Percentiles rank a stretch among this genome's conserved stretches.
These are phyloP conservation scores for Garrulus glandarius DNA, from an alignment of 2,797 vertebrate genomes.

Conservation along the genomic window DNA sequence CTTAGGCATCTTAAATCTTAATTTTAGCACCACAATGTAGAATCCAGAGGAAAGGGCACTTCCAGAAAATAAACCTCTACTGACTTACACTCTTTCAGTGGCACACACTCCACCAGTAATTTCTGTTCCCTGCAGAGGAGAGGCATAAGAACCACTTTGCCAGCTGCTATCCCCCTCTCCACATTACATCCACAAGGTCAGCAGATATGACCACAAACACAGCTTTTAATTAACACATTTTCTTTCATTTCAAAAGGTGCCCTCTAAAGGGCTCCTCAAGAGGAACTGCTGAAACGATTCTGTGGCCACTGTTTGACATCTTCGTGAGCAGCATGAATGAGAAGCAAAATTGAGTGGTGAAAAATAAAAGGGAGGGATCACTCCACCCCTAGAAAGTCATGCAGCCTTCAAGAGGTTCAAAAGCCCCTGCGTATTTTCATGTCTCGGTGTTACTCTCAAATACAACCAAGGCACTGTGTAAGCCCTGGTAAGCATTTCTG, in stretches of 20 bases:
- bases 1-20: neutral
- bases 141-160: neutral
- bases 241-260: neutral
- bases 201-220: neutral
- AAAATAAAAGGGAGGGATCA: neutral
- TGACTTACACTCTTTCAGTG: neutral
- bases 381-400: neutral
- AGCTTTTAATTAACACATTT: neutral
- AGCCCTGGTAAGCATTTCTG: neutral
- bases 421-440: accelerated
- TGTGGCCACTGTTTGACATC: neutral
- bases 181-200: neutral
- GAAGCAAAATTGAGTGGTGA: neutral
- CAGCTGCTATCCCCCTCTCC: neutral
- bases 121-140: neutral
- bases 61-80: neutral
- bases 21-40: neutral
- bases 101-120: neutral
- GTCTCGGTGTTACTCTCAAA: neutral
- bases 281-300: neutral
- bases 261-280: neutral
- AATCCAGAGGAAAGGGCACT: neutral
- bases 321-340: neutral
- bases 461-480: neutral
- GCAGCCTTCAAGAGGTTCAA: neutral